Evolutionary conservation across 2,888 invertebrate genomes (phyloP).

Genomic region (Orchesellides sinensis): DNA sequence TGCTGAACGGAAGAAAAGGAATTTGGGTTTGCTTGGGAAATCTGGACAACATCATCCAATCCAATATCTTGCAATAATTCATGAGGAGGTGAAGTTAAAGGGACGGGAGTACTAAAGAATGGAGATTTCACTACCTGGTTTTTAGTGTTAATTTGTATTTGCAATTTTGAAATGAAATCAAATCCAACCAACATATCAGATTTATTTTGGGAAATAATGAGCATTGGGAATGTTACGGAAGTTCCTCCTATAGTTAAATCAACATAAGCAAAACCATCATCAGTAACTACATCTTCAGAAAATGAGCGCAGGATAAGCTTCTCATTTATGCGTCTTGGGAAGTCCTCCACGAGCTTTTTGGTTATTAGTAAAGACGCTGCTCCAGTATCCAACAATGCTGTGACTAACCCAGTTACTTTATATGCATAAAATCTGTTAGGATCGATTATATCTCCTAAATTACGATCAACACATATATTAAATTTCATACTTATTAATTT

Average conservation of each 20-base stretch:
- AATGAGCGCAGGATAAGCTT: neutral
- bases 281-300: neutral
- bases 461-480: too few relatives aligned
- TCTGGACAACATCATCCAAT: neutral
- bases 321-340: neutral
- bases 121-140: neutral
- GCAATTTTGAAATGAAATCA: constrained; percentile 2
- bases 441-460: too few relatives aligned
- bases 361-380: neutral
- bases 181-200: neutral
- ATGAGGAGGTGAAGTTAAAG: neutral
- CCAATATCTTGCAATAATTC: neutral
- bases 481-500: too few relatives aligned
- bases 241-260: neutral
- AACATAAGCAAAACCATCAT: constrained; percentile 7
- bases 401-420: too few relatives aligned
- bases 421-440: too few relatives aligned
- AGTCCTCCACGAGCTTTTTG: neutral
- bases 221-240: neutral
- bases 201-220: neutral
- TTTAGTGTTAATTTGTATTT: neutral
- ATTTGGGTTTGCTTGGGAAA: neutral
- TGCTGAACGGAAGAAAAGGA: neutral
- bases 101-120: neutral
- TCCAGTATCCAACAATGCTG: neutral